Base-by-base conservation (phyloP, 2,797 vertebrate species). In the Syngnathus rostellatus region DNA sequence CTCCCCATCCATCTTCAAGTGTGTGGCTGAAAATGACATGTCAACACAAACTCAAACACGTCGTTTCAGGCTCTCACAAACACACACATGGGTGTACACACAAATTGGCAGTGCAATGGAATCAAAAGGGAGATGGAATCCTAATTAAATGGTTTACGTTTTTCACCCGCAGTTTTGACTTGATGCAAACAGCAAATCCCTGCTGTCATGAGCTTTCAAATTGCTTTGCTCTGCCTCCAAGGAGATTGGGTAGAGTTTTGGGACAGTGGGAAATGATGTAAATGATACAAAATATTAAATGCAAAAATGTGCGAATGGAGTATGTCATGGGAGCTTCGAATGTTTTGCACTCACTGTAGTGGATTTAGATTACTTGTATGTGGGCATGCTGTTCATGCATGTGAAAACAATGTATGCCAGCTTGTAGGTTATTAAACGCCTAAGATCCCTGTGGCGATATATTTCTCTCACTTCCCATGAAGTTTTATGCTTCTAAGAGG, bases 1-100 rank as follows among this genome's bases (percentile, higher is more conserved):
- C 78, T 88, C 72, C 78, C 87, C 85, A 88, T 90, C 81, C 76
- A 89, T 89, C 87, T 85, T 86, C 83, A 79, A 78, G 76, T 72
- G 73, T 83, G 80, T 76, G 82, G 81, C 78, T 85, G 75, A 77
- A 80, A 81, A 84, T 85, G 81, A 81, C 81, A 82, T 80, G 84
- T 81, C 84, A 66, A 77, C 78, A 74, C 80, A 75, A 72, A 69
- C 65, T 43, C 63, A 75, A 81, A 74, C 64, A 72, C 68, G 69
- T 71, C 70, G 69, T 68, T 69, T 19, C 59, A 64, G 61, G 75
- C 25, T 63, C 69, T 64, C 17, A 60, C 39, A 67, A 64, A 59
- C 64, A 57, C 19, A 62, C 54, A 38, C 51, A 43, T 12, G 55
- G 40, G 41, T 51, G 43, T 66, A 75, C 68, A 72, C 62, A 62